These are phyloP conservation scores for Caenorhabditis japonica DNA, from an alignment of 2,888 invertebrate species.

Conservation along the genomic window DNA sequence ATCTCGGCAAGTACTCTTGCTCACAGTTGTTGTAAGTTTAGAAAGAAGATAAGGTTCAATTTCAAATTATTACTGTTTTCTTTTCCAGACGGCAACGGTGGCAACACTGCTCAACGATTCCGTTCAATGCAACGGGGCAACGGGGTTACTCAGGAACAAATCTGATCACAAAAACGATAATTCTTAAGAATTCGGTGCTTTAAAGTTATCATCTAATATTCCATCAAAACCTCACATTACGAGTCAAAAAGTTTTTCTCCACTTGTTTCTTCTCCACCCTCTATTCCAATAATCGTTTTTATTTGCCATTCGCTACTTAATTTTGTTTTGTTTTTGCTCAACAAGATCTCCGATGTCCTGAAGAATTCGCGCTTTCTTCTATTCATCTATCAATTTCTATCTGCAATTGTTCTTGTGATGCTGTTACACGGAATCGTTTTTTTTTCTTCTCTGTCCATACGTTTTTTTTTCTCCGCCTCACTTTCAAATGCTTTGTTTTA, in stretches of 20 bases:
- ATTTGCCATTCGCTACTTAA: constrained; percentile 28
- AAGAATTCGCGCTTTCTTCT: constrained; percentile 4
- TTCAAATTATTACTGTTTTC: not conserved
- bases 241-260: constrained; percentile 34
- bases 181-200: constrained; percentile 38
- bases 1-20: constrained; percentile 58
- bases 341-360: constrained; percentile 47
- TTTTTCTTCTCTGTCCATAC: too few relatives aligned
- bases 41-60: not conserved
- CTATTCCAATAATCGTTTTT: constrained; percentile 34
- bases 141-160: constrained; percentile 40
- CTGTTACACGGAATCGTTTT: constrained; percentile 4
- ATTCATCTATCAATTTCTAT: constrained; percentile 22
- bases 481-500: not conserved
- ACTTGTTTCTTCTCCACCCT: not conserved
- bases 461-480: too few relatives aligned
- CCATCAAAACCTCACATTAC: constrained; percentile 42
- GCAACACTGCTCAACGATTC: constrained; percentile 38
- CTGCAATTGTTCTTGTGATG: constrained; percentile 28
- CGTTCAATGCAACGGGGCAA: constrained; percentile 50
- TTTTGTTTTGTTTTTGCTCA: constrained; percentile 23
- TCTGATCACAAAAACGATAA: constrained; percentile 11
- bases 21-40: constrained; percentile 56
- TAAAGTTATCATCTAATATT: constrained; percentile 37
- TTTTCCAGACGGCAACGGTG: constrained; percentile 45